These are phyloP conservation scores for Eleginops maclovinus DNA, from an alignment of 2,113 vertebrate species.

Conservation along the genomic window DNA sequence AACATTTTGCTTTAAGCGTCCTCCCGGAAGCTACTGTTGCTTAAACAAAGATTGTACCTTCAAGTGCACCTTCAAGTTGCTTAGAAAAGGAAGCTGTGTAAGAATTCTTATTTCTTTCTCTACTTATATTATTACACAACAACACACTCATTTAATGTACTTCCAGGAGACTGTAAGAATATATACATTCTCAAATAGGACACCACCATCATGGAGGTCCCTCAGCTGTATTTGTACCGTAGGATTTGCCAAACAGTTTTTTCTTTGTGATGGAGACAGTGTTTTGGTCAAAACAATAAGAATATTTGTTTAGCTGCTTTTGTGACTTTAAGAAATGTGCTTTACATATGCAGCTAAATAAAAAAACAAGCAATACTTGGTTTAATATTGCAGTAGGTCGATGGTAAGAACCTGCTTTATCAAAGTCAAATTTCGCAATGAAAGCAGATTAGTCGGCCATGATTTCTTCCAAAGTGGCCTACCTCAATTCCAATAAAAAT, in stretches of 20 bases:
- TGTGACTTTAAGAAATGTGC: conserved; percentile 10
- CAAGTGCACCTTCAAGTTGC: not conserved
- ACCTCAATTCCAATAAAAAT: conserved; percentile 1
- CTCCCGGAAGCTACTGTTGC: not conserved
- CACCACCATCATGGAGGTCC: not conserved
- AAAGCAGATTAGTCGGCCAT: not conserved
- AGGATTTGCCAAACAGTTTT: conserved; percentile 40
- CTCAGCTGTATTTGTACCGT: not conserved
- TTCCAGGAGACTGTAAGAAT: not conserved
- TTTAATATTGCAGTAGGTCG: not conserved
- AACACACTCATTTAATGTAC: not conserved
- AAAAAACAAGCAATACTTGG: conserved; percentile 26
- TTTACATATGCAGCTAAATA: conserved; percentile 5
- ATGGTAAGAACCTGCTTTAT: not conserved
- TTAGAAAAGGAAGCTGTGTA: conserved; percentile 15
- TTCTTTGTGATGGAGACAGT: not conserved
- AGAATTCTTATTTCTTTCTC: not conserved
- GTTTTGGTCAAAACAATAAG: conserved; percentile 7
- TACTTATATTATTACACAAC: not conserved
- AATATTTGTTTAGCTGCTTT: conserved; percentile 17
- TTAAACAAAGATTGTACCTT: not conserved
- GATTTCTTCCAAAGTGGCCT: conserved; percentile 1
- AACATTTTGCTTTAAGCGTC: not conserved
- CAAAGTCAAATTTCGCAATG: not conserved
- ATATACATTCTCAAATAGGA: not conserved